Conservation (phyloP, 2,888 invertebrate species). For the Drosophila robusta region DNA sequence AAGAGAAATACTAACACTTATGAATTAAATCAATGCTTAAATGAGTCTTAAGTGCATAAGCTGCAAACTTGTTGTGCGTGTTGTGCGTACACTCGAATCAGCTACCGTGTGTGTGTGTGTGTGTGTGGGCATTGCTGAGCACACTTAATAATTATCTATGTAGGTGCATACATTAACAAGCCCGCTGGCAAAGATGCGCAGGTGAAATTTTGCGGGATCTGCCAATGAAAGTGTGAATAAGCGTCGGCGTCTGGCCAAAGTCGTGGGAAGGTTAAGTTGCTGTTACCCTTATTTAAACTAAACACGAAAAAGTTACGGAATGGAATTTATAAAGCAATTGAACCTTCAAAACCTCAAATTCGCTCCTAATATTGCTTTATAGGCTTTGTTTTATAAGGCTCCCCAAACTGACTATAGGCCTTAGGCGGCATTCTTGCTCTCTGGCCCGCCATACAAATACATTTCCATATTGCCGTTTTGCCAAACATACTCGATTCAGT, state of each 20-base stretch:
- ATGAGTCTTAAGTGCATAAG: conserved; percentile 45
- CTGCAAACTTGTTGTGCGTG: conserved; percentile 65
- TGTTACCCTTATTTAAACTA: conserved; percentile 6
- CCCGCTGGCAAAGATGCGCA: conserved; percentile 32
- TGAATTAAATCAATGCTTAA: conserved; percentile 59
- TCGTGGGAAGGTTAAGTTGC: conserved; percentile 27
- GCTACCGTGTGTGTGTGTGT: conserved; percentile 18
- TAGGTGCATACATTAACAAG: conserved; percentile 16
- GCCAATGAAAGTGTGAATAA: conserved; percentile 45
- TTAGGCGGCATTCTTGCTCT: not conserved
- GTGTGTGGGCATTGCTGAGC: conserved; percentile 18
- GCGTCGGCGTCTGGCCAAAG: not conserved
- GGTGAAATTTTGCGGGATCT: conserved; percentile 44
- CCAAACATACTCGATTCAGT: not conserved
- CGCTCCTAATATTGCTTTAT: too few relatives aligned
- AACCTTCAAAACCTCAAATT: too few relatives aligned
- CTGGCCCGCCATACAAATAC: conserved; percentile 11
- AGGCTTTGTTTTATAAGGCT: not conserved
- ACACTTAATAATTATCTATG: not conserved
- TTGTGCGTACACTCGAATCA: conserved; percentile 24
- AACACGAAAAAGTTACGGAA: not conserved
- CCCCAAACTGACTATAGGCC: not conserved
- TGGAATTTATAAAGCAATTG: not conserved
- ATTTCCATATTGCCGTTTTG: conserved; percentile 17
- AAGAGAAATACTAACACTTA: conserved; percentile 45